Conservation (phyloP, 2,888 invertebrate genomes). For the Aricia artaxerxes region DNA sequence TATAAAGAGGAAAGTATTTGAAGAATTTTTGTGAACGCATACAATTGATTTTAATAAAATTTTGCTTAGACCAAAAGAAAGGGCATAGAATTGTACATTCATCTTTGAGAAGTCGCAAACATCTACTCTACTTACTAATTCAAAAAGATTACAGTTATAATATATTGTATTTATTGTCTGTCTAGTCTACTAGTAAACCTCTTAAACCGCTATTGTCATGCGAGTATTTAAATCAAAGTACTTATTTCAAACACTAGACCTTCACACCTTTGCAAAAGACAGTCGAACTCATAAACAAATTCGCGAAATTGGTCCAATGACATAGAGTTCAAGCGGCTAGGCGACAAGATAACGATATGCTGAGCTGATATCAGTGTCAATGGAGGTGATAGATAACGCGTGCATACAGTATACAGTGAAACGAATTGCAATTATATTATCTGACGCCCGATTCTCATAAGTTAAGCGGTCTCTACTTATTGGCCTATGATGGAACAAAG, state of each 20-base stretch:
- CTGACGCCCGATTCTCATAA: background rate
- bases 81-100: too few species aligned
- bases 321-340: conserved; percentile 34
- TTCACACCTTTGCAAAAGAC: background rate
- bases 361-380: conserved; percentile 31
- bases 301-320: conserved; percentile 36
- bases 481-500: too few species aligned
- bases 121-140: too few species aligned
- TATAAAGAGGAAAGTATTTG: too few species aligned
- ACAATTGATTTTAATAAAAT: too few species aligned
- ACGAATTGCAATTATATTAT: conserved; percentile 16
- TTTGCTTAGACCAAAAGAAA: too few species aligned
- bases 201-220: background rate
- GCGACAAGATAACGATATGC: conserved; percentile 38
- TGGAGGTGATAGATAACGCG: conserved; percentile 24
- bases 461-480: background rate
- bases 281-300: background rate
- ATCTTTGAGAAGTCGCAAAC: too few species aligned
- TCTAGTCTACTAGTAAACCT: too few species aligned
- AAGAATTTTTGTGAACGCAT: too few species aligned
- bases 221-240: background rate
- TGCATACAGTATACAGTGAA: conserved; percentile 11
- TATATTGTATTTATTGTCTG: too few species aligned
- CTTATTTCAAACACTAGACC: background rate
- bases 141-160: too few species aligned